phyloP scores from a whole-genome alignment of 2,113 vertebrate species.

The Noctilio leporinus region DNA sequence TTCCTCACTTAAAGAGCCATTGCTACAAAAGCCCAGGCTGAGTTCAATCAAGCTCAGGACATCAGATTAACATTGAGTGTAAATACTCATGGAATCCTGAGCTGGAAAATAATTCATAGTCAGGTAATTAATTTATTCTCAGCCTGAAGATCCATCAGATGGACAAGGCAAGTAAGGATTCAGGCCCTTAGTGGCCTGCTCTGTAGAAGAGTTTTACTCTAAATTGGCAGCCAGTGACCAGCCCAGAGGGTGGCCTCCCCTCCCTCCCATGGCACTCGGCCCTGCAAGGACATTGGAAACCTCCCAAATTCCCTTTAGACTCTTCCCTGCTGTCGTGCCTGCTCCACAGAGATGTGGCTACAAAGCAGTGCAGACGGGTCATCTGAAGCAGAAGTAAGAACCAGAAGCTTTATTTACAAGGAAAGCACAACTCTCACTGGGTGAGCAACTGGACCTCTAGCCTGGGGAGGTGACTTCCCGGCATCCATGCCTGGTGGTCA shows the following conservation, averaged over 20 bases:
- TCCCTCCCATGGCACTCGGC: background rate
- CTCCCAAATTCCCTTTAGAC: background rate
- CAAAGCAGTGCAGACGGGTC: background rate
- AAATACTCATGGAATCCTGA: background rate
- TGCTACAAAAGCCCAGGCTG: background rate
- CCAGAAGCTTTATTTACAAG: background rate
- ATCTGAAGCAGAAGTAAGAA: background rate
- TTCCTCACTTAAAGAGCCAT: background rate
- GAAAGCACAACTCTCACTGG: background rate
- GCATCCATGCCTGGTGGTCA: accelerated
- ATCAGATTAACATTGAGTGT: background rate
- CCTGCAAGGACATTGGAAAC: background rate
- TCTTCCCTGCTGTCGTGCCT: background rate
- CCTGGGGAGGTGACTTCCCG: too few relatives aligned
- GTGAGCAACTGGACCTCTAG: too few relatives aligned
- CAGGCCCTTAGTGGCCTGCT: background rate
- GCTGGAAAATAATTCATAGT: background rate
- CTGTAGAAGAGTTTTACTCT: background rate
- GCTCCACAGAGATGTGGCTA: background rate
- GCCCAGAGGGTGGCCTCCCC: background rate
- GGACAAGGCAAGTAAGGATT: background rate
- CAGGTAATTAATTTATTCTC: background rate
- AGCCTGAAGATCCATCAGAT: background rate
- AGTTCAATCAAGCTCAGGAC: background rate
- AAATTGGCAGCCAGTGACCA: background rate